A percentile compares a stretch with the other conserved stretches of the same genome.
phyloP scores from a whole-genome alignment of 2,797 vertebrate genomes.

The Sebastes hubbsi region DNA sequence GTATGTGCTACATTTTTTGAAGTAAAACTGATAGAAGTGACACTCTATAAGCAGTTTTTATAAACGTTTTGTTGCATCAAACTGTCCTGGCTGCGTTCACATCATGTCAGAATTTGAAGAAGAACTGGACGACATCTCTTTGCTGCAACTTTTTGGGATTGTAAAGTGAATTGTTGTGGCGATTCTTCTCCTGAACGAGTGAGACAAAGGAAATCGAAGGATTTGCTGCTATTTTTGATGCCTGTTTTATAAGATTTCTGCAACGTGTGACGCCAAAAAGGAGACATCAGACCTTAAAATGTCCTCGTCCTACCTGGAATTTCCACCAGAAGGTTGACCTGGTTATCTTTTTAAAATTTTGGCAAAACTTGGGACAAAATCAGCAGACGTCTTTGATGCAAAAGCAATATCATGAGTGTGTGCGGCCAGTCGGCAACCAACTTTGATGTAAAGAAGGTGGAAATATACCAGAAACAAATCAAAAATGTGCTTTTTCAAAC shows the following conservation, averaged over 20 bases:
- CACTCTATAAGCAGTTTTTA: background rate
- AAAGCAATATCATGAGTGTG: background rate
- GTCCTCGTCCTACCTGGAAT: background rate
- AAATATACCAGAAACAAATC: background rate
- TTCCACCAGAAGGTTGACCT: background rate
- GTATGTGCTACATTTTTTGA: slow-evolving; percentile 1
- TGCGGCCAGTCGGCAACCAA: no score
- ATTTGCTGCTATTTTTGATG: background rate
- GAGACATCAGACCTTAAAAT: background rate
- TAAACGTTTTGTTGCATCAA: background rate
- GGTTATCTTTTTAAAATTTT: background rate
- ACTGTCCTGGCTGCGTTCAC: background rate
- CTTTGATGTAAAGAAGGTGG: background rate
- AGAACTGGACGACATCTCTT: background rate
- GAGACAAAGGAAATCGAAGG: background rate
- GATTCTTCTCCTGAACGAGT: no score
- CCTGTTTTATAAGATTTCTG: background rate
- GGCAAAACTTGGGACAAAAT: background rate
- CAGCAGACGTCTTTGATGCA: background rate
- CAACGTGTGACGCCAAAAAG: background rate
- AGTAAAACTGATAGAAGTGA: slow-evolving; percentile 12
- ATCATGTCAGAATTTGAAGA: background rate
- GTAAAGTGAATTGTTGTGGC: no score
- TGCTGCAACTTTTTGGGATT: background rate
- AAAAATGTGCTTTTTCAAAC: background rate